Evolutionary conservation across 1,140 invertebrate genomes (phyloP).

Genomic region (Neodiprion virginianus): DNA sequence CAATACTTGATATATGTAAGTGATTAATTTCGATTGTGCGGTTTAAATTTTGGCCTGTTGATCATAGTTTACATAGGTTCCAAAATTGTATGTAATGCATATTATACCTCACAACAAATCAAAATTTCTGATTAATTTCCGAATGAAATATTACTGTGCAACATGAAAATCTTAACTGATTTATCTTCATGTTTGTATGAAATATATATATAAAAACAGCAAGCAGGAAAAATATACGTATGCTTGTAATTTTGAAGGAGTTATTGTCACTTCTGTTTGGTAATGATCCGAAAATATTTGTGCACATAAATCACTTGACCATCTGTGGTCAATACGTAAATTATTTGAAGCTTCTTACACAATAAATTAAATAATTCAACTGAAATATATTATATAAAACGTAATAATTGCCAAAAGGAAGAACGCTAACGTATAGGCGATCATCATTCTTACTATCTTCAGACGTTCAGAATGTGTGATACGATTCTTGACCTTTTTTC

Average conservation of each 20-base stretch:
- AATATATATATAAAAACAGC: background rate
- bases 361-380: slow-evolving; percentile 25
- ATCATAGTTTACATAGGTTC: too few species aligned
- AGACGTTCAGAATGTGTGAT: slow-evolving; percentile 54
- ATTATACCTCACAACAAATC: background rate
- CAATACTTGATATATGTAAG: too few species aligned
- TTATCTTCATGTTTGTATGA: background rate
- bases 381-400: slow-evolving; percentile 64
- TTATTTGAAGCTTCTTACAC: background rate
- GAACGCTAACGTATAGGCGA: slow-evolving; percentile 61
- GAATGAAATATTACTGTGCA: background rate
- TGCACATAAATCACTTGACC: background rate
- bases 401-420: slow-evolving; percentile 60
- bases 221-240: background rate
- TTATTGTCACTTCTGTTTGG: too few species aligned
- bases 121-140: background rate
- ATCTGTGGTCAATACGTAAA: background rate
- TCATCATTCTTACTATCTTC: slow-evolving; percentile 60
- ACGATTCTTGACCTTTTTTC: slow-evolving; percentile 37
- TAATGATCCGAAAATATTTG: too few species aligned
- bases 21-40: too few species aligned
- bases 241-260: too few species aligned
- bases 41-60: too few species aligned
- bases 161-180: background rate
- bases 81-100: background rate